Base-by-base conservation (phyloP, 2,797 vertebrate species). In the Peromyscus nudipes region DNA sequence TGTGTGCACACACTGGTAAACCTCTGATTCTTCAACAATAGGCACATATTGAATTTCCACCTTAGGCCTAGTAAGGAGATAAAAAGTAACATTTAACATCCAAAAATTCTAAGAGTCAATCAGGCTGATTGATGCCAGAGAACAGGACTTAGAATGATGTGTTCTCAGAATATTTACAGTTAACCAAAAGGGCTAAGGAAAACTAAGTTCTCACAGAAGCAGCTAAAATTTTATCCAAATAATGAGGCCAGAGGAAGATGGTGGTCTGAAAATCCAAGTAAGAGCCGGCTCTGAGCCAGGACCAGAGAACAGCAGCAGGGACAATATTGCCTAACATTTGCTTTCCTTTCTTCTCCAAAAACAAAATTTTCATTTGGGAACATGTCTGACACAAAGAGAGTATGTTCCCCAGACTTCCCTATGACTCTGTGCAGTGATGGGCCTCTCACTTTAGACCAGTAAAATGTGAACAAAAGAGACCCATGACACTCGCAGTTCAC, bases 61-160 rank as follows among this genome's bases (percentile, higher is more conserved):
- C 71, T 91, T 37, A 64, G 11, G 52, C 2, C 82, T 40, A 37
- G 17, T 60, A 7, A 89, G 14, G n/a, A 93, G 43, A 95, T 77
- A 25, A 89, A 96, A 94, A 89, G 46, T 90, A 67, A 94, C 65
- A 87, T 96, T 89, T 91, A 91, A 87, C 4, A 90, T 46, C n/a
- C 87, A 94, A 60, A n/a, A 16, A 43, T 60, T 21, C 91, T 25
- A 77, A 34, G 52, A 43, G 37, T 91, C 65, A 95, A 80, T 67
- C 27, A 71, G 43, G 62, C n/a, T 75, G 46, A 52, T 27, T 25
- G 49, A 43, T 84, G 83, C 3, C 62, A 88, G 64, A 31, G 1
- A 87, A 81, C 2, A 64, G 16, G 83, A 62, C 3, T 64, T 43
- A 90, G 16, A 96, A 84, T 12, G 64, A n/a, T 77, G 88, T 69